Percentiles rank a stretch among this genome's conserved stretches.
Conservation (phyloP, 2,113 vertebrate genomes). For the Poeciliopsis turrubarensis region DNA sequence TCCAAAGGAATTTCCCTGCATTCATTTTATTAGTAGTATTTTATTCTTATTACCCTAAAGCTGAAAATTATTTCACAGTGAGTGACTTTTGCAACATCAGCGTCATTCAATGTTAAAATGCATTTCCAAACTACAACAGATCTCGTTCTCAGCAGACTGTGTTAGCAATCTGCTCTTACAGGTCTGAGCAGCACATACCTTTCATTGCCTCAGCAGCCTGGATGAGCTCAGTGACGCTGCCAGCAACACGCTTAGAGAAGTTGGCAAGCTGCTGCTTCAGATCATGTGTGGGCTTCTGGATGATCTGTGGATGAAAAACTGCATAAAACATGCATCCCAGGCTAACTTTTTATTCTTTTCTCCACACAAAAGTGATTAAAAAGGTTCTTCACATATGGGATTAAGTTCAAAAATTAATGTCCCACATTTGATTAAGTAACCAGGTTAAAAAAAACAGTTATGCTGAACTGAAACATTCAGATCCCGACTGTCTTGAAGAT, state of each 20-base stretch:
- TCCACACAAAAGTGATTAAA: too few relatives aligned
- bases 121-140: background rate
- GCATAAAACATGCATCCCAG: background rate
- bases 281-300: constrained; percentile 93
- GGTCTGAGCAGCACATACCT: constrained; percentile 77
- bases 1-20: too few relatives aligned
- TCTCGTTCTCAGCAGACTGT: background rate
- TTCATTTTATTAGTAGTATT: too few relatives aligned
- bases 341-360: too few relatives aligned
- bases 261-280: constrained; percentile 92
- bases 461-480: too few relatives aligned
- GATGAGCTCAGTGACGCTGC: constrained; percentile 96
- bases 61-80: background rate
- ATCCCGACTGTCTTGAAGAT: too few relatives aligned
- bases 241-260: constrained; percentile 93
- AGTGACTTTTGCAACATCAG: background rate
- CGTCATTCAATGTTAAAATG: background rate
- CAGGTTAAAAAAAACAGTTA: too few relatives aligned
- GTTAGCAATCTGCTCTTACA: background rate
- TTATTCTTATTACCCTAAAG: too few relatives aligned
- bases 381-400: too few relatives aligned
- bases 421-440: too few relatives aligned
- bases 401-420: too few relatives aligned
- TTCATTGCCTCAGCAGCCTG: constrained; percentile 99
- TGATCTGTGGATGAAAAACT: constrained; percentile 79